phyloP scores from a whole-genome alignment of 2,113 vertebrate genomes.

The Sprattus sprattus region DNA sequence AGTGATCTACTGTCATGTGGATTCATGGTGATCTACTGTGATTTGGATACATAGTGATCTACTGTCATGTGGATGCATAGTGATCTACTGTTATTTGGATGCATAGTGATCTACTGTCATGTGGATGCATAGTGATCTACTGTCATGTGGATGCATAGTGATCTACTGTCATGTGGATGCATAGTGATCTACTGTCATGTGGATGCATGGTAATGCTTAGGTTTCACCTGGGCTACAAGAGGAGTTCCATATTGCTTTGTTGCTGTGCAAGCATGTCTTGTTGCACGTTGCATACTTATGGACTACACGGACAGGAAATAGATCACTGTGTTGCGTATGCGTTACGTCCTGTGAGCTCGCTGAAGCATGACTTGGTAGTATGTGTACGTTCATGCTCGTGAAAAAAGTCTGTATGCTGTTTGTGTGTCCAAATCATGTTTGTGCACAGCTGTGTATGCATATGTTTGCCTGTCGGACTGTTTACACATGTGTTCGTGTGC shows the following conservation, averaged over 20 bases:
- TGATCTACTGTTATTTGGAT: too few species aligned
- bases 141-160: too few species aligned
- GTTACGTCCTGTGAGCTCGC: neutral
- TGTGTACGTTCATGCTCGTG: neutral
- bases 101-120: neutral
- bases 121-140: too few species aligned
- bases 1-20: neutral
- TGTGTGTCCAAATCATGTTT: neutral
- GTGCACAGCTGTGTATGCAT: neutral
- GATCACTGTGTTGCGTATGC: too few species aligned
- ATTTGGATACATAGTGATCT: too few species aligned
- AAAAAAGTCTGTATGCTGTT: neutral
- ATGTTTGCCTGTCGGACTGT: neutral
- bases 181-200: too few species aligned
- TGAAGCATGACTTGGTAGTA: neutral
- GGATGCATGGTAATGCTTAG: neutral
- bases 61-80: neutral
- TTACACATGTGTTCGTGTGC: neutral
- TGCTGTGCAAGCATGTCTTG: neutral
- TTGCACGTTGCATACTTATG: too few species aligned
- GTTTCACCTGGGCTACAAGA: neutral
- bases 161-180: neutral
- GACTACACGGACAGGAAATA: neutral
- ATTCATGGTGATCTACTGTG: too few species aligned
- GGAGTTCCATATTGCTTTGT: neutral